Conservation (phyloP, 2,113 vertebrate genomes). For the Todiramphus chloris region DNA sequence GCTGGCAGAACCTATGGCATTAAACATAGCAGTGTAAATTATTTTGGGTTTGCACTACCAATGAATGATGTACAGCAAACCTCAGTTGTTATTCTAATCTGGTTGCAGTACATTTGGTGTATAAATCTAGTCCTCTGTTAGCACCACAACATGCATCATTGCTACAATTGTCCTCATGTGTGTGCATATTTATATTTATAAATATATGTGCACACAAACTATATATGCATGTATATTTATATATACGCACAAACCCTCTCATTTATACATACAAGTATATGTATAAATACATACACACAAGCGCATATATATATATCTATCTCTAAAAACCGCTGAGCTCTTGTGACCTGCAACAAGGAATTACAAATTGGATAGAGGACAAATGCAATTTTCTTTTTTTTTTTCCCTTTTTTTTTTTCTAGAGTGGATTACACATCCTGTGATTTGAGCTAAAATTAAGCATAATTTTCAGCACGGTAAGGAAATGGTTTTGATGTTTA, state of each 20-base stretch:
- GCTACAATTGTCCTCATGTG: not conserved
- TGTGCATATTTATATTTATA: not conserved
- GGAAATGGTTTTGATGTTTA: constrained; percentile 60
- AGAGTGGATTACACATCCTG: not conserved
- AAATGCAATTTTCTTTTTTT: not conserved
- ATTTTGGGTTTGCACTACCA: not conserved
- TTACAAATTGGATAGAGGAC: not conserved
- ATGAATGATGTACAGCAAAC: not conserved
- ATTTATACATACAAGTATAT: not conserved
- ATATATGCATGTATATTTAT: not conserved
- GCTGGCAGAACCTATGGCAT: not conserved
- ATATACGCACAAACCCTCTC: not conserved
- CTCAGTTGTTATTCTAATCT: not conserved
- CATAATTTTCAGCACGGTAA: constrained; percentile 30
- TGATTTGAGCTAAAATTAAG: not conserved
- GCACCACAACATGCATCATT: not conserved
- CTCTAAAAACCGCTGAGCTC: not conserved
- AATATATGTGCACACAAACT: not conserved
- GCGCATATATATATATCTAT: not conserved
- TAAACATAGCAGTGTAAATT: not conserved
- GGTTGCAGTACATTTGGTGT: not conserved
- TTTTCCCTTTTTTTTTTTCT: not conserved
- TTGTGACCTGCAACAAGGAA: not conserved
- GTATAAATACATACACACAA: not conserved
- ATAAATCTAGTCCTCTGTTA: not conserved